Evolutionary conservation across 2,113 vertebrate genomes (phyloP).

Genomic region (Saiga tatarica): DNA sequence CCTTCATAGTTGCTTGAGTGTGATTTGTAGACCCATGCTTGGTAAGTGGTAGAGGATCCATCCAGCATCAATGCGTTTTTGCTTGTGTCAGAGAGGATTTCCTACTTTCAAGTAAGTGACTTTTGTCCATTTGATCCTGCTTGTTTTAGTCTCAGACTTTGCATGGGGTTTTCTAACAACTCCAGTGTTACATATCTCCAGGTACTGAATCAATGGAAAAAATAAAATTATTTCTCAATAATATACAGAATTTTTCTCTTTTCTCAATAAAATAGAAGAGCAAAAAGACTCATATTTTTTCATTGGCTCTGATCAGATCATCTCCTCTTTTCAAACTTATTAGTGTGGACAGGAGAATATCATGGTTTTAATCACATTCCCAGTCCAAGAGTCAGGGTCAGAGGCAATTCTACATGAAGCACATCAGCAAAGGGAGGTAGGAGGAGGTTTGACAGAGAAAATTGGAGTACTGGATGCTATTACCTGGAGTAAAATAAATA

Average conservation of each 20-base stretch:
- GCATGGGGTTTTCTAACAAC: background rate
- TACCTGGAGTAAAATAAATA: background rate
- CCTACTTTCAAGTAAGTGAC: background rate
- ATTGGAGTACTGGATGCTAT: background rate
- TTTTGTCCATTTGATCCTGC: background rate
- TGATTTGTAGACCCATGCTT: background rate
- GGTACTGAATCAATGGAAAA: background rate
- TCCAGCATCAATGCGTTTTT: background rate
- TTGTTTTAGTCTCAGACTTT: background rate
- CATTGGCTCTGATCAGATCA: background rate
- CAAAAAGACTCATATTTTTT: background rate
- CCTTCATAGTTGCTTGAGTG: background rate
- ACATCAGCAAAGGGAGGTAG: background rate
- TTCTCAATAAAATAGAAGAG: background rate
- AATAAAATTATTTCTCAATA: background rate
- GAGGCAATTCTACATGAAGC: background rate
- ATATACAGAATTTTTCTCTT: background rate
- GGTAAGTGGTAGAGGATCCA: background rate
- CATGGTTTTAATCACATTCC: background rate
- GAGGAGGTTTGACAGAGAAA: background rate
- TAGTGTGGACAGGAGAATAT: background rate
- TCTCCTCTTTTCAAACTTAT: background rate
- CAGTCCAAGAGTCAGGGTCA: background rate
- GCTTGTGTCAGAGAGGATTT: background rate
- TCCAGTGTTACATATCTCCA: background rate